Conservation (phyloP, 2,797 vertebrate species). For the Pangasius sanitwongsei region DNA sequence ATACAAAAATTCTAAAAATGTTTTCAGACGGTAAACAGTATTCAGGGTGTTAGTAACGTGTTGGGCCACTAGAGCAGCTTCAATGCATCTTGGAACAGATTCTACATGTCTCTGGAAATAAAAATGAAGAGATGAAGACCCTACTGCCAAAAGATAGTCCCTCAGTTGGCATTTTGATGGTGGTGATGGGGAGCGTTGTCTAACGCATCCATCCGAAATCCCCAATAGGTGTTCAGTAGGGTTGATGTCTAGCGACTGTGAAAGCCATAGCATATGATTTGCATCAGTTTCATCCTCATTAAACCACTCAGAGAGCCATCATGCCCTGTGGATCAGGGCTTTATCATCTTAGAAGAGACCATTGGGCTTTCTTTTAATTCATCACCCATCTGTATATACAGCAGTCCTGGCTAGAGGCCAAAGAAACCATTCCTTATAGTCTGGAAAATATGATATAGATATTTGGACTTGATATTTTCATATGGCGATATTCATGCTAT, state of each 20-base stretch:
- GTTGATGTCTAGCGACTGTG: neutral
- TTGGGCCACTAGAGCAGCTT: neutral
- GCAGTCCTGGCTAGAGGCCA: neutral
- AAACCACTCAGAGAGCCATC: neutral
- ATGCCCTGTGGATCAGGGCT: too few relatives aligned
- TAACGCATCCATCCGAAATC: neutral
- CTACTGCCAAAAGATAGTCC: neutral
- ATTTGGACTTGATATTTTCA: constrained; percentile 10
- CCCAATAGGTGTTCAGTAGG: neutral
- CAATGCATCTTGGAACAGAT: neutral
- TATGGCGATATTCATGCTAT: constrained; percentile 4
- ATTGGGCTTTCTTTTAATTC: constrained; percentile 5
- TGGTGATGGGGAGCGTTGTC: neutral
- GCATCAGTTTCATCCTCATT: neutral
- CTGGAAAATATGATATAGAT: constrained; percentile 12
- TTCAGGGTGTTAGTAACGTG: neutral
- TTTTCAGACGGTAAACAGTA: neutral
- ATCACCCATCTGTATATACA: neutral
- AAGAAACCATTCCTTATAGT: neutral
- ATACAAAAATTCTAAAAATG: neutral
- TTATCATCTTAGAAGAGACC: neutral
- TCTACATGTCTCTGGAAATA: neutral
- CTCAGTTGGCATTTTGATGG: neutral
- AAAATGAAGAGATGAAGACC: neutral
- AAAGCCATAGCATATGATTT: neutral